A percentile compares a stretch with the other conserved stretches of the same genome.
These are phyloP conservation scores for Gallinago media DNA, from an alignment of 2,113 vertebrate genomes.

Conservation along the genomic window DNA sequence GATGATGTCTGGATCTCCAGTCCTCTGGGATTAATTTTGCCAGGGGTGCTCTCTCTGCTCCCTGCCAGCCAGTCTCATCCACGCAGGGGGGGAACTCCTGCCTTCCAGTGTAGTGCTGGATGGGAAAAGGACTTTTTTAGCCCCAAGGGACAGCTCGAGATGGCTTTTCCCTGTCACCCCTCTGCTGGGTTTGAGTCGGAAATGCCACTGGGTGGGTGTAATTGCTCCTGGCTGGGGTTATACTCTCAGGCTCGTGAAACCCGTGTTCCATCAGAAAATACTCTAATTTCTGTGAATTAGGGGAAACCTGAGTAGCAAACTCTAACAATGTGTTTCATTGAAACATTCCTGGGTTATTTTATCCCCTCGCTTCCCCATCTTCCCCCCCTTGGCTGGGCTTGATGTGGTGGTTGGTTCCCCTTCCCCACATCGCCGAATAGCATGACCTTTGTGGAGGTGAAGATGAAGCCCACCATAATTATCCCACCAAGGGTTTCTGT, in stretches of 20 bases:
- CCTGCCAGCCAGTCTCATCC: not conserved
- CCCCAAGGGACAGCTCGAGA: not conserved
- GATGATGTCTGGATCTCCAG: not conserved
- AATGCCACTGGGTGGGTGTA: not conserved
- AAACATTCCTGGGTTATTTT: constrained; percentile 23
- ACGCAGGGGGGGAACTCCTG: not conserved
- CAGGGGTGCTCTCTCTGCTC: not conserved
- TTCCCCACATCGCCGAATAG: not conserved
- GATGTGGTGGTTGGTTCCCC: not conserved
- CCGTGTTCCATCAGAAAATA: constrained; percentile 10
- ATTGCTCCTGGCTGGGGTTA: constrained; percentile 23
- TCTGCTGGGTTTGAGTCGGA: not conserved
- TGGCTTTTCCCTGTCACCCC: not conserved
- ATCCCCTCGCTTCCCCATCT: not conserved
- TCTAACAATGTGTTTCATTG: constrained; percentile 39
- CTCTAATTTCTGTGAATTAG: constrained; percentile 39
- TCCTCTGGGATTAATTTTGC: not conserved
- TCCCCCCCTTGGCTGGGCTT: rapidly evolving
- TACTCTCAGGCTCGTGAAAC: not conserved
- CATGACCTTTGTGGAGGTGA: not conserved
- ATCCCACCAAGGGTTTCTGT: not conserved
- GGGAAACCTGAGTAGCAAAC: constrained; percentile 33
- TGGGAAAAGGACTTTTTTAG: not conserved
- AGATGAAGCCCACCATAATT: not conserved
- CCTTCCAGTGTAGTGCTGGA: not conserved